Conservation (phyloP, 2,888 invertebrate species). For the Cyclophora albipunctata region DNA sequence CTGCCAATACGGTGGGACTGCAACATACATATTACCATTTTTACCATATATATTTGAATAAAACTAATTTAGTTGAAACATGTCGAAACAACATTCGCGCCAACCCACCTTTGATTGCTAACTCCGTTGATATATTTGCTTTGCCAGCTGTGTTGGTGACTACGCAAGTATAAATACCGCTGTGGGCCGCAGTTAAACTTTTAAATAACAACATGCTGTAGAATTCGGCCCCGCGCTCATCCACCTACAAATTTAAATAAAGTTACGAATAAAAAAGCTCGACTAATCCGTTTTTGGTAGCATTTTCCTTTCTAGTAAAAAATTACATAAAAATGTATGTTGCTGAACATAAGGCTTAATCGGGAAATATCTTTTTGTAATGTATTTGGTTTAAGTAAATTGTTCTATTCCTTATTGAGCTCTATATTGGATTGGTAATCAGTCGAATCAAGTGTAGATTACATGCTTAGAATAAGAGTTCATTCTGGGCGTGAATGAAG, state of each 20-base stretch:
- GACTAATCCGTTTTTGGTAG: not conserved
- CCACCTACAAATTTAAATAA: conserved; percentile 57
- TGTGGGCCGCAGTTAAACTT: conserved; percentile 80
- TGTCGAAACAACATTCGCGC: not conserved
- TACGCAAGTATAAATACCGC: conserved; percentile 82
- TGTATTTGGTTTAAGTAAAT: too few species aligned
- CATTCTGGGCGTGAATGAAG: too few species aligned
- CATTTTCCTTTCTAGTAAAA: not conserved
- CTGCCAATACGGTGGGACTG: conserved; percentile 87
- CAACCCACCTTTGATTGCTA: conserved; percentile 81
- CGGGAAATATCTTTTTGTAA: too few species aligned
- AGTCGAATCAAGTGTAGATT: too few species aligned
- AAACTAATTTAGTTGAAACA: not conserved
- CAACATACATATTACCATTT: conserved; percentile 8
- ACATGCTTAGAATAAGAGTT: too few species aligned
- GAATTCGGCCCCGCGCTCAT: conserved; percentile 82
- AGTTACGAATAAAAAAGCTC: not conserved
- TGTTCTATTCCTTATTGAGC: too few species aligned
- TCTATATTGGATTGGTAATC: too few species aligned
- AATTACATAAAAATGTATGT: not conserved
- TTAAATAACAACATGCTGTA: conserved; percentile 83
- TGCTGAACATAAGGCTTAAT: too few species aligned
- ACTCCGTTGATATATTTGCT: conserved; percentile 80
- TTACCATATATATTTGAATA: not conserved
- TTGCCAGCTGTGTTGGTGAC: conserved; percentile 84